Conservation (phyloP, 2,113 vertebrate genomes). For the Cepphus grylle region DNA sequence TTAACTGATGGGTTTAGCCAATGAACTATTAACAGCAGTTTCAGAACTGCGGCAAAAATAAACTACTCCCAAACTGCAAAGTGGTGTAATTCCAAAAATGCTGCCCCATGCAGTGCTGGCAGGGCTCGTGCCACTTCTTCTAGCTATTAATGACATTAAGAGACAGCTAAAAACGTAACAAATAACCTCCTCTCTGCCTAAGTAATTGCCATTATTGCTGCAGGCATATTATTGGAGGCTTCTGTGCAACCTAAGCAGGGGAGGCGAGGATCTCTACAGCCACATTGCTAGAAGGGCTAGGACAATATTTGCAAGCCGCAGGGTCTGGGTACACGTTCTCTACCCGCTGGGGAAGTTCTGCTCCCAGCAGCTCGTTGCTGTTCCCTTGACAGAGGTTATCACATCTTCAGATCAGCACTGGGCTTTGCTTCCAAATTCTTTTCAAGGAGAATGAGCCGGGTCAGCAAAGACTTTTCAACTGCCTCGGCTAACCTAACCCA, state of each 20-base stretch:
- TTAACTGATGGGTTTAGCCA: background rate
- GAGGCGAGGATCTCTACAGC: background rate
- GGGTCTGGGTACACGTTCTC: accelerated
- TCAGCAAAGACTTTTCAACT: slow-evolving; percentile 33
- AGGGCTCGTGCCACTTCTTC: background rate
- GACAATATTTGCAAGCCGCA: background rate
- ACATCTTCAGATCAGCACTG: background rate
- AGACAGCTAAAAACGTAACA: background rate
- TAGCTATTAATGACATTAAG: background rate
- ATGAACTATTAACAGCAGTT: background rate
- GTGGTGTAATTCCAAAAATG: background rate
- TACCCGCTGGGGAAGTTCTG: background rate
- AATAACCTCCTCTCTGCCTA: background rate
- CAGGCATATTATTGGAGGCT: background rate
- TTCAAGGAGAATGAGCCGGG: slow-evolving; percentile 35
- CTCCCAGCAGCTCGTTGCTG: background rate
- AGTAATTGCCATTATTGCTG: background rate
- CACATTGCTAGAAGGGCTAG: background rate
- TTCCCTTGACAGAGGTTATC: background rate
- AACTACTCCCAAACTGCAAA: background rate
- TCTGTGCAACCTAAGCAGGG: background rate
- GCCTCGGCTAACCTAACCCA: background rate
- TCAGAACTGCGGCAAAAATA: background rate
- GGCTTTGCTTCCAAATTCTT: slow-evolving; percentile 9
- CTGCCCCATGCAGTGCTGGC: slow-evolving; percentile 19